Base-by-base conservation (phyloP, 92 coral and sea anemone species). In the Zoanthus sansibaricus region DNA sequence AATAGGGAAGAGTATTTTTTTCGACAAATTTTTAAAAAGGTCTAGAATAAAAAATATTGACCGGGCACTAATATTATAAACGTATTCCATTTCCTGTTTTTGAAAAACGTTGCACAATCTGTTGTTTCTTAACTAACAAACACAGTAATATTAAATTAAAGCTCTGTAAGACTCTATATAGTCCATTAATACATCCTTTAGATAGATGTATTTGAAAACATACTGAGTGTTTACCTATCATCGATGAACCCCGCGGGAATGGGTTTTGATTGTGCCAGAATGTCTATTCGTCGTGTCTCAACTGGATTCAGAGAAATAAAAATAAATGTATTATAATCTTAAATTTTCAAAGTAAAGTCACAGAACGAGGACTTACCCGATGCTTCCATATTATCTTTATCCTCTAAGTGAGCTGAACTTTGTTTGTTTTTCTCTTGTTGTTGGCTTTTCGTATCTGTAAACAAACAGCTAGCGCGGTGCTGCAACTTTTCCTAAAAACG, bases 201-300 rank as follows among this genome's bases (percentile, higher is more conserved):
- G 69, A 32, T 49, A 46, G 55, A 15, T 62, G 69, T 20, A 16
- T 49, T 13, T 54, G 6, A 67, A 4, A 5, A 37, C 61, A 4
- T 12, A 21, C 18, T 10, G 47, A 48, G 31, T 17, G 20, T 90
- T 90, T 78, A 96, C 99, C 94, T 93, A 67, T 96, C 99, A 16
- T 95, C 99, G 4, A 95, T 79, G 82, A 96, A 96, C 1, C 99
- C 99, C 11, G 83, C 89, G 0, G 99, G 99, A 47, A 94, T 54
- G 7, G 97, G 96, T 30, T 96, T 96, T 6, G 99, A 75, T 75
- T 77, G 87, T 1, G 98, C 83, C 42, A 96, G 84, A 12, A 67
- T 86, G 44, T 95, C 97, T 13, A 93, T 90, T 71, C 98, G 78
- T 8, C 87, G 76, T 18, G 91, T 54, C 12, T 45, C 84, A 18